Base-by-base conservation (phyloP, 2,797 vertebrate species). In the Chaunax sp. region DNA sequence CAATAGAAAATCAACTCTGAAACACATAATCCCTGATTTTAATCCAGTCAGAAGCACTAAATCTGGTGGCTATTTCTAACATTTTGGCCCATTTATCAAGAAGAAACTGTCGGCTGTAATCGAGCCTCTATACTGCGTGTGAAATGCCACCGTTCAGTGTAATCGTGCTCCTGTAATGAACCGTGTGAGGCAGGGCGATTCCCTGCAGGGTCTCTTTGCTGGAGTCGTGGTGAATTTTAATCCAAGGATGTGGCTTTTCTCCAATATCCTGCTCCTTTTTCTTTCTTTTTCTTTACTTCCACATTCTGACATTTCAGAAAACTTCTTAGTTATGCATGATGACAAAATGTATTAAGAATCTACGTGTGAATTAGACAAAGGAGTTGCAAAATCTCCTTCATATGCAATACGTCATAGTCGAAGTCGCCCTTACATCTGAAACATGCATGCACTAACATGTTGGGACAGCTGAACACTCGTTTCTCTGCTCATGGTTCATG, bases 11-110 rank as follows among this genome's bases (percentile, higher is more conserved):
- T 71, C 61, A 71, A 68, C 47, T 76, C 60, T 72, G 51, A 83
- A 77, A 82, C 40, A 74, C 69, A 84, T 85, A 87, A 87, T 88
- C 84, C 70, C 8, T 18, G 19, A 56, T 30, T 75, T 80, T 87
- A 90, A 89, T 90, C 84, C 75, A 55, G 56, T 82, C 63, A 62
- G 57, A 72, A 25, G 56, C 47, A 25, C 54, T 77, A 72, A 85
- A 86, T 81, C 78, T 72, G 66, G 59, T 54, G 46, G 18, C 61
- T 64, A 78, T 78, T 70, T 73, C 50, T 75, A 69, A 69, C 66
- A 74, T 71, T 84, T 80, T 70, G 46, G 74, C 37, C 14, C 1
- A 51, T 63, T 71, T 60, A 70, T 56, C 33, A 45, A 44, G 35
- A 59, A 75, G 25, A 47, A 41, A 72, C 33, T 33, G 18, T 15